Evolutionary conservation across 1,140 invertebrate genomes (phyloP).

Genomic region (Zaprionus ghesquierei): DNA sequence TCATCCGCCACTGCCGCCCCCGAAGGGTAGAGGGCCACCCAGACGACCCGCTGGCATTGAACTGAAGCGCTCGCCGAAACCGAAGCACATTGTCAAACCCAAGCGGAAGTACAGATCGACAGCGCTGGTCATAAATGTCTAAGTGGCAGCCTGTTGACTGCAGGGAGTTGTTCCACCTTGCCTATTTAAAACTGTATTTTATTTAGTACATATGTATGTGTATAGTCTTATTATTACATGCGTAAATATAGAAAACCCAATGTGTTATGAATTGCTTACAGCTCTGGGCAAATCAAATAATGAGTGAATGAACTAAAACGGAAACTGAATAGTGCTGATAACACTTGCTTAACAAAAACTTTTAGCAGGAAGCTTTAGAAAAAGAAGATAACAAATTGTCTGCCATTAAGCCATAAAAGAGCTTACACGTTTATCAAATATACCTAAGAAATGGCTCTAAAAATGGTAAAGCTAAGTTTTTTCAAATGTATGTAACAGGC

Average conservation of each 20-base stretch:
- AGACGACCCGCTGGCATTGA: constrained; percentile 49
- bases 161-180: constrained; percentile 17
- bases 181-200: constrained; percentile 39
- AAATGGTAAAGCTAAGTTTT: too few relatives aligned
- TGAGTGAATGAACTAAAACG: not conserved
- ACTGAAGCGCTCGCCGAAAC: constrained; percentile 50
- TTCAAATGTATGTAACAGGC: too few relatives aligned
- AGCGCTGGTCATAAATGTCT: constrained; percentile 76
- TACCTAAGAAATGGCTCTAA: too few relatives aligned
- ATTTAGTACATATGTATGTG: constrained; percentile 20
- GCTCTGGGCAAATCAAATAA: not conserved
- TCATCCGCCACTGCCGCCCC: constrained; percentile 18
- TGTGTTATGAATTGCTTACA: not conserved
- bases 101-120: constrained; percentile 67
- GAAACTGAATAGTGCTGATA: too few relatives aligned
- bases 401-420: too few relatives aligned
- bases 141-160: not conserved
- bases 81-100: constrained; percentile 56
- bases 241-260: constrained; percentile 47
- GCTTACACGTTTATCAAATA: too few relatives aligned
- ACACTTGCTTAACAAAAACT: too few relatives aligned
- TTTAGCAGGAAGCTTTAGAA: too few relatives aligned
- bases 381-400: too few relatives aligned
- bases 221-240: constrained; percentile 35
- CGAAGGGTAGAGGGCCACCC: constrained; percentile 40